These are phyloP conservation scores for Alethe castanea DNA, from an alignment of 2,113 vertebrate species.

Conservation along the genomic window DNA sequence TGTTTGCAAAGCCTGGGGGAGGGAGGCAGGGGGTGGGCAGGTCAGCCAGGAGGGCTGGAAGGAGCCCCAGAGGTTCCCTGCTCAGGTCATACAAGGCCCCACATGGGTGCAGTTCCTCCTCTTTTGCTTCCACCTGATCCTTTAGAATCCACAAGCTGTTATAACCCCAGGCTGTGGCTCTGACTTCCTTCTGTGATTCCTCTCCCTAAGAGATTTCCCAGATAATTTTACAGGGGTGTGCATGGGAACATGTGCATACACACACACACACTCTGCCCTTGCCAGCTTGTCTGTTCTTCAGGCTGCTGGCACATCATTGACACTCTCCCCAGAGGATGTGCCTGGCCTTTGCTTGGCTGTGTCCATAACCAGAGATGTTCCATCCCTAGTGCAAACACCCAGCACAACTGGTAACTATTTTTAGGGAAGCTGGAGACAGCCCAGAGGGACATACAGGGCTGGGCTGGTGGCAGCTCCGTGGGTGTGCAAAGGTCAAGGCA, in stretches of 20 bases:
- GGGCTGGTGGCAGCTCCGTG: not conserved
- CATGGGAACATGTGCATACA: accelerated
- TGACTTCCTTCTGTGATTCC: not conserved
- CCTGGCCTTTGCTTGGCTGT: not conserved
- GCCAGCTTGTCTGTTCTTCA: not conserved
- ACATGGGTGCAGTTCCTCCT: accelerated
- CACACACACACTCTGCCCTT: not conserved
- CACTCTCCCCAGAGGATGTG: not conserved
- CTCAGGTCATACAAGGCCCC: not conserved
- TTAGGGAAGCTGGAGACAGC: not conserved
- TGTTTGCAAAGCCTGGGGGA: conserved; percentile 86
- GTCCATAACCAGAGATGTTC: not conserved
- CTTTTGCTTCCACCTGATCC: not conserved
- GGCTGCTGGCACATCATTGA: not conserved
- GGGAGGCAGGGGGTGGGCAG: not conserved
- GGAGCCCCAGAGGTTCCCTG: not conserved
- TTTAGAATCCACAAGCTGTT: not conserved
- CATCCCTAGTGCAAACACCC: not conserved
- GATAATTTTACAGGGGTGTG: not conserved
- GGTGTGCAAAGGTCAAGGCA: not conserved
- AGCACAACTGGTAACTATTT: not conserved
- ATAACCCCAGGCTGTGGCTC: not conserved
- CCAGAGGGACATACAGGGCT: not conserved
- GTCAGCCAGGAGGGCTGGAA: not conserved
- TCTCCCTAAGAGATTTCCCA: not conserved